Base-by-base conservation (phyloP, 2,113 vertebrate species). In the Machaerirhynchus nigripectus region DNA sequence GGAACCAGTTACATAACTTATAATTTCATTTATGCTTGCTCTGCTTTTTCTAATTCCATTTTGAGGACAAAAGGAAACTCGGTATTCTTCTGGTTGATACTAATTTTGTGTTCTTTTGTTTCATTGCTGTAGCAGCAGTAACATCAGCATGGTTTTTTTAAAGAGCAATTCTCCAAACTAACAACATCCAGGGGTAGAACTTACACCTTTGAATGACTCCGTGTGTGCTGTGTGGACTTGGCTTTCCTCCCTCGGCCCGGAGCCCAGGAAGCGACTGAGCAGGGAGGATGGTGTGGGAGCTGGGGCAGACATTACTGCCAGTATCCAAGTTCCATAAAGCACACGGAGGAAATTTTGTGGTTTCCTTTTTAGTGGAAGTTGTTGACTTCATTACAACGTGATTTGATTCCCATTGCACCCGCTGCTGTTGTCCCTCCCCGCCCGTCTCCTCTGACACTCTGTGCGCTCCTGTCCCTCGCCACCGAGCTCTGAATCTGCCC, bases 21-120 rank as follows among this genome's bases (percentile, higher is more conserved):
- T 81, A 81, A 83, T 84, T 96, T 94, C 31, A 76, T 94, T 97
- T 97, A 60, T 87, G 96, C 96, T 93, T 96, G 92, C 93, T 82
- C 83, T 95, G 95, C 93, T 93, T 89, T 90, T 96, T 96, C 88
- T 92, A 93, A 92, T 90, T 90, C 67, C 79, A 31, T 90, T 94
- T 80, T 78, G 68, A 92, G 88, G 69, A 88, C 88, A 79, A 71
- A 71, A 93, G 57, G 73, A 35, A 50, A 57, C 23, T 60, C 0
- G 0, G 9, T 84, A 44, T 76, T 90, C 77, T 67, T 68, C 86
- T 93, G 50, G 57, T 78, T 90, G 61, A 39, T 90, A 60, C 30
- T 89, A 82, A 87, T 89, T 90, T 81, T 92, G 67, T 80, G 55
- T 84, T 90, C 71, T 90, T 94, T 68, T 88, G 37, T 80, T 85